Evolutionary conservation across 2,113 vertebrate genomes (phyloP).

Genomic region (Lethenteron camtschaticum): DNA sequence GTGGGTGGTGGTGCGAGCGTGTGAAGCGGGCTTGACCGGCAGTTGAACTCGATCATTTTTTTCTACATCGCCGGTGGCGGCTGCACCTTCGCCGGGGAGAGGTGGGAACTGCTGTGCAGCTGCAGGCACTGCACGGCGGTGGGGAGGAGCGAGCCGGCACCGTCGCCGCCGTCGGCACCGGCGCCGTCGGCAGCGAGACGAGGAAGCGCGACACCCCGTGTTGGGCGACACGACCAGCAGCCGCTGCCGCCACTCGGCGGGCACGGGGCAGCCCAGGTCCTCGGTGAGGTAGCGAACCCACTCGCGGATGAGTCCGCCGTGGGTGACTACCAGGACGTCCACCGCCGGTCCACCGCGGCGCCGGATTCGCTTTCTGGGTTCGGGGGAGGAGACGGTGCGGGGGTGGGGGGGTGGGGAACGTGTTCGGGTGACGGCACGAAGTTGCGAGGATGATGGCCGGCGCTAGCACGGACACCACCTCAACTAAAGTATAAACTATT

Average conservation of each 20-base stretch:
- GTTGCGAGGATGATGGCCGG: neutral
- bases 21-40: too few species aligned
- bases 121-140: neutral
- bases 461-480: neutral
- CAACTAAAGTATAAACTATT: neutral
- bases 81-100: too few species aligned
- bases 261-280: conserved; percentile 5
- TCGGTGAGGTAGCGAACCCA: neutral
- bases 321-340: conserved; percentile 2
- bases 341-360: neutral
- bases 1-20: too few species aligned
- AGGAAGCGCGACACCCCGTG: conserved; percentile 4
- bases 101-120: neutral
- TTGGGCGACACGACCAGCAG: conserved; percentile 1
- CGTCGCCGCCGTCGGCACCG: too few species aligned
- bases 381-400: neutral
- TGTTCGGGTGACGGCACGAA: neutral
- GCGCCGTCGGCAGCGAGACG: neutral
- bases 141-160: too few species aligned
- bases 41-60: too few species aligned
- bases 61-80: too few species aligned
- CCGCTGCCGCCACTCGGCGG: neutral
- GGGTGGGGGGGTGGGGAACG: neutral
- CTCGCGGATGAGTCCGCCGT: conserved; percentile 4
- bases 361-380: neutral